Base-by-base conservation (phyloP, 1,140 invertebrate genomes). In the Subanguina moxae region DNA sequence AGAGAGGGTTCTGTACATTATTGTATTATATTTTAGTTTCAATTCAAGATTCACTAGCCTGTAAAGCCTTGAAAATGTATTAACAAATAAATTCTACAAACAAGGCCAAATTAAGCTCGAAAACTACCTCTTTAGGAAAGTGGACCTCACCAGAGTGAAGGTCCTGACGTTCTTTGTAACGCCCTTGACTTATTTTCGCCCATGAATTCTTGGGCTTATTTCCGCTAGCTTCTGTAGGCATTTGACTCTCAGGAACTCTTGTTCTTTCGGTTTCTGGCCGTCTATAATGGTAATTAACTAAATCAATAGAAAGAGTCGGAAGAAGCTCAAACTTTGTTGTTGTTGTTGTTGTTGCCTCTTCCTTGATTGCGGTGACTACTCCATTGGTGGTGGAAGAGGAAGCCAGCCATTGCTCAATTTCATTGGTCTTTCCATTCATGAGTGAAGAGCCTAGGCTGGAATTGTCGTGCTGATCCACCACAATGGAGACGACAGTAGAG, bases 91-190 rank as follows among this genome's bases (percentile, higher is more conserved):
- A n/a, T n/a, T n/a, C n/a, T n/a, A n/a, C n/a, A n/a, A n/a, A n/a
- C n/a, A n/a, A 56, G 13, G 13, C 21, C 52, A 5, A 5, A 56
- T 28, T 23, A 9, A 23, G 9, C 52, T 5, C 13, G 3, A 23
- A 3, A 56, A 23, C 13, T 56, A 56, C 19, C 19, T 61, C 28
- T 13, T 30, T 61, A 8, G 58, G 58, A 61, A 61, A 61, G 38
- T 21, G n/a, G 19, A 61, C 58, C 38, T 61, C 58, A 8, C 58
- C 58, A 61, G 58, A 61, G 21, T 61, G 58, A 1, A 61, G 28
- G 13, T 23, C 13, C 9, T 38, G 32, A 38, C 32, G 32, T 52
- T 52, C n/a, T 15, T 7, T 38, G 11, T 21, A 7, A 5, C 48
- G 3, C 1, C 48, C 48, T 52, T 52, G 48, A 15, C 48, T 52